Percentiles rank a stretch among this genome's conserved stretches.
phyloP scores from a whole-genome alignment of 2,113 vertebrate genomes.

The Austrofundulus limnaeus region DNA sequence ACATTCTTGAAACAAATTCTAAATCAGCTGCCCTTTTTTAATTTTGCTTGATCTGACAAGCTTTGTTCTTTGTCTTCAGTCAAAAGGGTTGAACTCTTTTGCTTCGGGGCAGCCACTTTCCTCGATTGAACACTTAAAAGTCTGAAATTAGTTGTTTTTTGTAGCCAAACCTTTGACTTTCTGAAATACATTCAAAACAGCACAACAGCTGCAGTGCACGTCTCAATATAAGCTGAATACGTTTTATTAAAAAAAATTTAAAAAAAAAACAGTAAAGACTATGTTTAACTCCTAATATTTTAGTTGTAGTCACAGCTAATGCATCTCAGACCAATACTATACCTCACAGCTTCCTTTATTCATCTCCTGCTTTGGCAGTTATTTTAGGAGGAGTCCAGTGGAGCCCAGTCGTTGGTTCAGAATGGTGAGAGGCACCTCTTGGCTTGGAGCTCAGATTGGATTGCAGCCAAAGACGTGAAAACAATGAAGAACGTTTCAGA shows the following conservation, averaged over 20 bases:
- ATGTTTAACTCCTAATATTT: not conserved
- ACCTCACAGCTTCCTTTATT: slow-evolving; percentile 14
- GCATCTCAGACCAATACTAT: slow-evolving; percentile 12
- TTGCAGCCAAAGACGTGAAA: slow-evolving; percentile 7
- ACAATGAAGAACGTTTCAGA: slow-evolving; percentile 73
- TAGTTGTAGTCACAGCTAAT: slow-evolving; percentile 24
- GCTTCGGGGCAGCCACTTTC: not conserved
- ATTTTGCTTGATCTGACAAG: not conserved
- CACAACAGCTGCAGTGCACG: no score
- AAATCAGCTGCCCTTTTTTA: not conserved
- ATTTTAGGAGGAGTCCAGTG: slow-evolving; percentile 33
- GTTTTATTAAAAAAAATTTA: no score
- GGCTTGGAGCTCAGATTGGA: slow-evolving; percentile 32
- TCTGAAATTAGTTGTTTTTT: no score
- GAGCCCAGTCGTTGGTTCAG: slow-evolving; percentile 21
- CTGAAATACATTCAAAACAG: no score
- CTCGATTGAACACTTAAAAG: not conserved
- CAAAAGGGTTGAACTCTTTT: not conserved
- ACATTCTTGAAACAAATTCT: not conserved
- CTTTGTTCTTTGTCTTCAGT: not conserved
- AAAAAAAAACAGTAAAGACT: no score
- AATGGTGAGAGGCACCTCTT: slow-evolving; percentile 36
- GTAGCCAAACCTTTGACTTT: no score
- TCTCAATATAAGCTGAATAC: no score
- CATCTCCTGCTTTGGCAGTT: slow-evolving; percentile 66